These are phyloP conservation scores for Chiroxiphia lanceolata DNA, from an alignment of 2,797 vertebrate species.

Conservation along the genomic window DNA sequence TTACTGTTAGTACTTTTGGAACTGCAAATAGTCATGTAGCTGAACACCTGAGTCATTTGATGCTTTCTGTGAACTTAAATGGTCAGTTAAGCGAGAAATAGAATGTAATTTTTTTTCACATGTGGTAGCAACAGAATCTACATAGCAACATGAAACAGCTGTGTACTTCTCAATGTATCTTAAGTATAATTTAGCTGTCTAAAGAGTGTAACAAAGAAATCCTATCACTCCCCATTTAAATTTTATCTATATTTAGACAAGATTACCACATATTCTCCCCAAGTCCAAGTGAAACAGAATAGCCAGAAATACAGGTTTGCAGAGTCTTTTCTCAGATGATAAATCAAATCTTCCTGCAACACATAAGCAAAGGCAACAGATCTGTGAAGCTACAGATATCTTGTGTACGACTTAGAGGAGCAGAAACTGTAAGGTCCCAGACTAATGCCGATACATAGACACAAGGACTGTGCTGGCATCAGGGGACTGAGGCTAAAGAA, in stretches of 20 bases:
- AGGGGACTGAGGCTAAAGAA: not conserved
- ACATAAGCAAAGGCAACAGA: not conserved
- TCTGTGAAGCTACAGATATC: not conserved
- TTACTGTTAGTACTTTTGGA: conserved; percentile 12
- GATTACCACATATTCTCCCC: not conserved
- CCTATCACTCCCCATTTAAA: not conserved
- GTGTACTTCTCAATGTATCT: not conserved
- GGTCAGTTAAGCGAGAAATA: not conserved
- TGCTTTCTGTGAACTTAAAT: conserved; percentile 22
- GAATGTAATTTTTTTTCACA: not conserved
- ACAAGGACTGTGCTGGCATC: not conserved
- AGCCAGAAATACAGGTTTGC: not conserved
- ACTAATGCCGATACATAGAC: not conserved
- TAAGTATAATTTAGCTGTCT: conserved; percentile 35
- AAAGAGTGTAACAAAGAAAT: conserved; percentile 21
- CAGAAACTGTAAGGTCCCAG: not conserved
- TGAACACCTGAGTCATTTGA: not conserved
- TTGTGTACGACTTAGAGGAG: not conserved
- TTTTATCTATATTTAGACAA: not conserved
- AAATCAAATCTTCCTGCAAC: not conserved
- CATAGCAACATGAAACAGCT: conserved; percentile 1
- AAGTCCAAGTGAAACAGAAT: not conserved
- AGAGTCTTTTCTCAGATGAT: not conserved
- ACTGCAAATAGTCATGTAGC: not conserved
- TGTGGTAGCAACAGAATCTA: not conserved